These are phyloP conservation scores for Cistogaster globosa DNA, from an alignment of 2,888 invertebrate species.

Conservation along the genomic window DNA sequence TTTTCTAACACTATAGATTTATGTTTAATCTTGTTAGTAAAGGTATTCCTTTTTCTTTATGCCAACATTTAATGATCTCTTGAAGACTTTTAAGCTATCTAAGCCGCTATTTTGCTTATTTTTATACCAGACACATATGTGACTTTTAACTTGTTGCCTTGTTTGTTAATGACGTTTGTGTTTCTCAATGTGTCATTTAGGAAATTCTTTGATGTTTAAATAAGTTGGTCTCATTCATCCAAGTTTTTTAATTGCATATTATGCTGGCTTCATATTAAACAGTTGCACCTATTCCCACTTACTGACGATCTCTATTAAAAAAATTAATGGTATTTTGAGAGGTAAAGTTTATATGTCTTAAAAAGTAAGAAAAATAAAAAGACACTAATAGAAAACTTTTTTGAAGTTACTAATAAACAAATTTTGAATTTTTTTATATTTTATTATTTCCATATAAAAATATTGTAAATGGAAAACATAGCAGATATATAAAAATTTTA, in stretches of 20 bases:
- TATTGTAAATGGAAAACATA: too few relatives aligned
- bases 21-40: not conserved
- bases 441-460: too few relatives aligned
- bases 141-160: slow-evolving; percentile 66
- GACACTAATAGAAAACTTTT: not conserved
- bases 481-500: too few relatives aligned
- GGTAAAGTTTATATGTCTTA: slow-evolving; percentile 30
- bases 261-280: slow-evolving; percentile 47
- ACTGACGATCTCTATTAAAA: too few relatives aligned
- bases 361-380: not conserved
- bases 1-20: not conserved
- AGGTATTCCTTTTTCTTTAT: not conserved
- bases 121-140: slow-evolving; percentile 53
- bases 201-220: slow-evolving; percentile 20
- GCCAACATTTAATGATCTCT: slow-evolving; percentile 25
- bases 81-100: slow-evolving; percentile 2
- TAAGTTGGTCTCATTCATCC: not conserved
- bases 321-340: slow-evolving; percentile 59
- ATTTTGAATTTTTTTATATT: too few relatives aligned
- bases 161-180: slow-evolving; percentile 2
- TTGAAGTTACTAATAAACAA: not conserved
- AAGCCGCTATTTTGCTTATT: slow-evolving; percentile 28
- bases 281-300: slow-evolving; percentile 67
- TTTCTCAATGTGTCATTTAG: too few relatives aligned
- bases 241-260: slow-evolving; percentile 21